Evolutionary conservation across 2,888 invertebrate genomes (phyloP), one percentile per base, ranked within the genome.

Genomic region (Apomyelois bistriatella): DNA sequence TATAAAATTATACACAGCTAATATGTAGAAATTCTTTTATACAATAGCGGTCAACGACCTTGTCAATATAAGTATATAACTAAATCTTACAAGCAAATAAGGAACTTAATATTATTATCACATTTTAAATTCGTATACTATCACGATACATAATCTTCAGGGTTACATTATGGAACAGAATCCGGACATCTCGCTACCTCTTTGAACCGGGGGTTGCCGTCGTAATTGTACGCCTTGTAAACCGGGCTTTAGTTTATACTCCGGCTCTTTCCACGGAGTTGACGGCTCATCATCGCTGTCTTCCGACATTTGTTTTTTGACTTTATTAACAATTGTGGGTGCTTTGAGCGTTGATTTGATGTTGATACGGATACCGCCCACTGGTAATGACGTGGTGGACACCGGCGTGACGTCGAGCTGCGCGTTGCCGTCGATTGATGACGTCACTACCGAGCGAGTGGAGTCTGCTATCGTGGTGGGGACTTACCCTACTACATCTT

Each of bases 121-220:
- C 83, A 84, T 74, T 79, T 79, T 70, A n/a, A n/a, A n/a, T n/a
- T n/a, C n/a, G n/a, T n/a, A n/a, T n/a, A n/a, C n/a, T n/a, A n/a
- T n/a, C n/a, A n/a, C n/a, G n/a, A n/a, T n/a, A n/a, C n/a, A n/a
- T n/a, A n/a, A n/a, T n/a, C n/a, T 2, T 15, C 3, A 68, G 46
- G 37, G 59, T 86, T 82, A 96, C 96, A 96, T 96, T 66, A 97
- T 95, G 48, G 95, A 94, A 88, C 97, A 97, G 64, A 97, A 89
- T 30, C 96, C 97, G 0, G 97, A 97, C 16, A 96, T 91, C 75
- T 97, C 97, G 57, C 91, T 92, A 30, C 97, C 97, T 75, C 93
- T 94, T 54, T 91, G 89, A 41, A 95, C 92, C 0, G 94, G 94
- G 2, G 96, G 95, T 63, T 94, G 92, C 66, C 94, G 92, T 59